Base-by-base conservation (phyloP, 2,888 invertebrate species). In the Nymphalis polychloros region DNA sequence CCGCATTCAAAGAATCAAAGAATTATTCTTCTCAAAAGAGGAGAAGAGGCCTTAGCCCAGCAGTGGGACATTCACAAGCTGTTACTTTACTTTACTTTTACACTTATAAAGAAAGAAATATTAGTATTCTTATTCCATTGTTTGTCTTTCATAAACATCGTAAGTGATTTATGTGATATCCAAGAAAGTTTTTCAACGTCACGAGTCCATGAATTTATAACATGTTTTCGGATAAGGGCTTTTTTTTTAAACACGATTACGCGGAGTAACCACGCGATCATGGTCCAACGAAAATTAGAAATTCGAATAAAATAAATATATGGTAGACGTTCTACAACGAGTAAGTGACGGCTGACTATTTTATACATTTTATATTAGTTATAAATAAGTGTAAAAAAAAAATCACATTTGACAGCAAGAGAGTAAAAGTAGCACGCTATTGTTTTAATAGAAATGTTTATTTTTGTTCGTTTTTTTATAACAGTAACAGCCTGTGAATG, bases 121-220 rank as follows among this genome's bases (percentile, higher is more conserved):
- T 23, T 53, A 10, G 16, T 23, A 27, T 16, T n/a, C 16, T n/a
- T 41, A 41, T 41, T 41, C 13, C 41, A 41, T 55, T 57, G 41
- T 35, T 41, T 57, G 57, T 35, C 41, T 57, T 35, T 19, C 19
- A 41, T 57, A 35, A 57, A 41, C 35, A 35, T 57, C 35, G 57
- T 31, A 57, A 57, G 10, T 55, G n/a, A 17, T n/a, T 55, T 57
- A 57, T 27, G 35, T 35, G n/a, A 41, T 41, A 41, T 35, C 57
- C 57, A 35, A 57, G 31, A 35, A 57, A 57, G 35, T 31, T 27
- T 57, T 35, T 57, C 35, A 19, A 57, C 35, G 10, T 57, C 57
- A 52, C 48, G 65, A 66, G 53, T 66, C 35, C 53, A 66, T 61
- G 47, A 60, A 60, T 66, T 66, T 53, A 17, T 46, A 66, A 41